Base-by-base conservation (phyloP, 1,140 invertebrate species). In the Apocrypta bakeri region DNA sequence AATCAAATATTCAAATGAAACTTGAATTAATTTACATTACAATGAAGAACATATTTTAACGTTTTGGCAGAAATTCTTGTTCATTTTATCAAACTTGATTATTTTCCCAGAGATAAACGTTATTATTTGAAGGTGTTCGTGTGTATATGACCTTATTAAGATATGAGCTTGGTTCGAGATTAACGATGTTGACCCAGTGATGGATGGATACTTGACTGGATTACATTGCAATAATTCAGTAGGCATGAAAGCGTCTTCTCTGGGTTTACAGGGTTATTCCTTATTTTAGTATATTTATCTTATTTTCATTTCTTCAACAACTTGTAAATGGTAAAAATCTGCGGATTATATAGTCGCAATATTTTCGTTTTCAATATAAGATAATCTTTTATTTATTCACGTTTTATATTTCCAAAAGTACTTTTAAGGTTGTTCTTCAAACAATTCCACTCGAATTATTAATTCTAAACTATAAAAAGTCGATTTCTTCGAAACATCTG, bases 221-320 rank as follows among this genome's bases (percentile, higher is more conserved):
- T 72, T 40, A 73, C 33, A 73, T 25, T 25, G 37, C 71, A 73
- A 73, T 73, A 73, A 42, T 42, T 73, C 24, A 73, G n/a, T 73
- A 29, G 11, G 68, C 25, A 29, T 31, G 2, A 69, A 8, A 14
- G 12, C 33, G 29, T 33, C 48, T 56, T 21, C 17, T 56, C 48
- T 56, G 4, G 48, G 21, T n/a, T 56, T n/a, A 56, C n/a, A n/a
- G 48, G 2, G 3, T 56, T 56, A 0, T 21, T 21, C 7, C 48
- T n/a, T 14, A 6, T 56, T 56, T 56, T 1, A 56, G 14, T 7
- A 21, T 56, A 7, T n/a, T 14, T n/a, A 48, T 17, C 42, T 56
- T 6, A 56, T 6, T 56, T 17, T 56, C 21, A 17, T 56, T 21
- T n/a, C 48, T 56, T n/a, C 17, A 21, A 12, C 40, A 42, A 11